These are phyloP conservation scores for Hippocampus kuda DNA, from an alignment of 2,797 vertebrate species.

Conservation along the genomic window DNA sequence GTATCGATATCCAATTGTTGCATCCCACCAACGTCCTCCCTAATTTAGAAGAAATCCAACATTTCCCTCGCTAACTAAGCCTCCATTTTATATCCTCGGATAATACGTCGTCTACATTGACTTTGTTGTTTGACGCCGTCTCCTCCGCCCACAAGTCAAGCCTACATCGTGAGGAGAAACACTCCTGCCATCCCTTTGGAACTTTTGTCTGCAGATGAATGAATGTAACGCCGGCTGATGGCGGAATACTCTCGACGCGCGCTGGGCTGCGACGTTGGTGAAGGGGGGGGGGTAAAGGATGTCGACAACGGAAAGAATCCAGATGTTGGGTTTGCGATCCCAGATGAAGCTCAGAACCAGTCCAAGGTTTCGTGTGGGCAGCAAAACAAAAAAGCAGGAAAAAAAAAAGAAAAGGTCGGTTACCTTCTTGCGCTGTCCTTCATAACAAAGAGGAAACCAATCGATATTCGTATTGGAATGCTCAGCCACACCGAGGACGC, in stretches of 20 bases:
- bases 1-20: conserved; percentile 50
- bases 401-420: conserved; percentile 16
- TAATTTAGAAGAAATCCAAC: conserved; percentile 17
- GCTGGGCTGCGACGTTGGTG: not conserved
- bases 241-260: not conserved
- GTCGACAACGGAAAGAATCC: conserved; percentile 21
- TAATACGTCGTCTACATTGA: conserved; percentile 27
- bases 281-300: not conserved
- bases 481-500: conserved; percentile 16
- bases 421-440: conserved; percentile 40
- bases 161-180: conserved; percentile 24
- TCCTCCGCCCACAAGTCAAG: conserved; percentile 51
- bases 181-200: conserved; percentile 36
- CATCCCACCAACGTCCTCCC: conserved; percentile 27
- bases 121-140: conserved; percentile 33
- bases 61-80: conserved; percentile 22
- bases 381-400: conserved; percentile 9
- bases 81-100: conserved; percentile 47
- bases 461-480: conserved; percentile 41
- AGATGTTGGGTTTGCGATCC: not conserved
- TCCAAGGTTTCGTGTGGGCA: not conserved
- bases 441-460: conserved; percentile 25
- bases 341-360: not conserved
- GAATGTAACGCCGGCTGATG: not conserved
- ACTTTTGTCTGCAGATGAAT: conserved; percentile 11